Evolutionary conservation across 2,888 invertebrate genomes (phyloP), one percentile per base, ranked within the genome.

Genomic region (Cosmia pyralina): DNA sequence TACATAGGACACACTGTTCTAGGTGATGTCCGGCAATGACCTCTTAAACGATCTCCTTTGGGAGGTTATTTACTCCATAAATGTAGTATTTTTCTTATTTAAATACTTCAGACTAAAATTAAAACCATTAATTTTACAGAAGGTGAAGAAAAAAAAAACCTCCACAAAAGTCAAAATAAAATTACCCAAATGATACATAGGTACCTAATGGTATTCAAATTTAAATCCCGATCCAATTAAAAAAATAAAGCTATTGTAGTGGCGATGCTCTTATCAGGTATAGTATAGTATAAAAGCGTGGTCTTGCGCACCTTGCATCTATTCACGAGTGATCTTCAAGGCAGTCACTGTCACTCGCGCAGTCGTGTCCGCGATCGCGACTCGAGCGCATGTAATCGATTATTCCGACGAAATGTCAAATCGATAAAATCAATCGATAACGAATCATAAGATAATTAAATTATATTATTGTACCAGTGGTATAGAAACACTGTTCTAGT

Each of bases 241-340:
- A 62, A 69, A 67, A 52, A 55, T 53, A 53, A 55, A 66, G 13
- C 65, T 66, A 69, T 74, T 71, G 64, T 81, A 60, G 13, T 66
- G 11, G n/a, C 44, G 59, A 55, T 85, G 65, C 34, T 83, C 78
- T 83, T 83, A 83, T 83, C 84, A 80, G 72, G 60, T 19, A 65
- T 34, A 68, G 28, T 71, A 50, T 68, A 65, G 80, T 86, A 86
- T 86, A 86, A 69, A 86, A 87, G 76, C 78, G 19, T 77, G 80
- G 78, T 76, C 75, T 22, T 53, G 79, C 81, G 81, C 80, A 82
- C 72, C 78, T 69, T 59, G 64, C 73, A 63, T 62, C 57, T 77
- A 84, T 82, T 84, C 75, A 69, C 79, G 65, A 75, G 68, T 64
- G 80, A 80, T 83, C 85, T 73, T 75, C 82, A 78, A 83, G 85